phyloP scores from a whole-genome alignment of 37 sponge, comb jelly and placozoan genomes.

The Beroe forskalii region DNA sequence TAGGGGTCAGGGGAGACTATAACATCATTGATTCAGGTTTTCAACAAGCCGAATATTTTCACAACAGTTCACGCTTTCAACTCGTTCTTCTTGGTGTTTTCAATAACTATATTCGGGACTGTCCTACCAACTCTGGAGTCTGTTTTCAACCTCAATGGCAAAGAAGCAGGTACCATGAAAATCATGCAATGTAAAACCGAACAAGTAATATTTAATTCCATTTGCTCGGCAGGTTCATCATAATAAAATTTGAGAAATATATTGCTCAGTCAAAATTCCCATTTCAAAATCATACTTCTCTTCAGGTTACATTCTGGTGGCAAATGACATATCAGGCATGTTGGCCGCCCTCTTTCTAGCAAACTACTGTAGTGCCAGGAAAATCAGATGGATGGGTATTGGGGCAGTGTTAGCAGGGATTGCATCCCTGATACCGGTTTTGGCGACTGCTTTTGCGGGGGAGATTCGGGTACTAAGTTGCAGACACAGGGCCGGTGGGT shows the following conservation, averaged over 20 bases:
- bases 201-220: too few species aligned
- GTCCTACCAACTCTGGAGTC: conserved; percentile 49
- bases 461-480: too few species aligned
- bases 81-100: neutral
- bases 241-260: too few species aligned
- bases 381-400: conserved; percentile 38
- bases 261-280: too few species aligned
- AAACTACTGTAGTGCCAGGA: conserved; percentile 62
- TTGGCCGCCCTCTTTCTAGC: conserved; percentile 24
- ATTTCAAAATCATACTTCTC: too few species aligned
- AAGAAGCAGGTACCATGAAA: conserved; percentile 57
- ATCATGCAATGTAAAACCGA: too few species aligned
- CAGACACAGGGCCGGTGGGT: too few species aligned
- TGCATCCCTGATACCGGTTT: neutral
- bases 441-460: conserved; percentile 17
- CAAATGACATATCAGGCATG: conserved; percentile 38
- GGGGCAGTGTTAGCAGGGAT: neutral
- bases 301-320: conserved; percentile 29
- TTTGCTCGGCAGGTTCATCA: too few species aligned
- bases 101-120: neutral
- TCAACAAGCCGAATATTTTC: conserved; percentile 14
- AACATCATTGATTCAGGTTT: too few species aligned
- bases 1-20: too few species aligned
- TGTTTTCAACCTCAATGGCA: conserved; percentile 34
- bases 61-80: neutral